Base-by-base conservation (phyloP, 2,113 vertebrate species). In the Nothocercus nigrocapillus region DNA sequence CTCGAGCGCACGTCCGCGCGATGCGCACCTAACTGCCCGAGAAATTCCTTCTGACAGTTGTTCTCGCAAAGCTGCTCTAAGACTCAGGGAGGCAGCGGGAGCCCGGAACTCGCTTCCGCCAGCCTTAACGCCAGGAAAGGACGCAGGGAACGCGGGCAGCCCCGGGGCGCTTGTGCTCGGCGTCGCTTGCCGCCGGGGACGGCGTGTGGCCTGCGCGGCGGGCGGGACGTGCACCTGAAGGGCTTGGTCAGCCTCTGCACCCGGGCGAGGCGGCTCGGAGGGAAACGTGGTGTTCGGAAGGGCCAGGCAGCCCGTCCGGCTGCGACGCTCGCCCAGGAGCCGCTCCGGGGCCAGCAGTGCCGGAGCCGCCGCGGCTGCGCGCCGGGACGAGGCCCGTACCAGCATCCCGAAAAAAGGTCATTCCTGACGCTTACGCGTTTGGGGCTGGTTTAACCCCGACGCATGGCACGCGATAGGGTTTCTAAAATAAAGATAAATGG, bases 1-100 rank as follows among this genome's bases (percentile, higher is more conserved):
- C 82, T 89, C 4, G 2, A 91, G 66, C 78, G 68, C 82, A 86
- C 63, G 79, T 58, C 89, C 3, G 0, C 86, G 82, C 94, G 88
- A 95, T 85, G 67, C 84, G 86, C 88, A 61, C 81, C 59, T 82
- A 94, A 90, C 89, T 86, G 95, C 70, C 86, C 85, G 67, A 62
- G 68, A 93, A 96, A 95, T 96, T 91, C 9, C 82, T 89, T 85
- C 73, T 89, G 94, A 88, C 84, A 88, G 89, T 20, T 94, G 54
- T 73, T 92, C 56, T 67, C 81, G 13, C 47, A 82, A 8, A 80
- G 82, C 64, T 32, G 62, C 34, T 58, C 54, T 32, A 87, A 88
- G 73, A 93, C 70, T 77, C 85, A 92, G 78, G 85, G 68, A 87
- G 86, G 82, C 72, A 69, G 89, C 77, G 82, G 58, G 87, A 73